Evolutionary conservation across 64 coral and sea anemone species (phyloP), one percentile per base, ranked within the genome.

Genomic region (Orbicella faveolata): DNA sequence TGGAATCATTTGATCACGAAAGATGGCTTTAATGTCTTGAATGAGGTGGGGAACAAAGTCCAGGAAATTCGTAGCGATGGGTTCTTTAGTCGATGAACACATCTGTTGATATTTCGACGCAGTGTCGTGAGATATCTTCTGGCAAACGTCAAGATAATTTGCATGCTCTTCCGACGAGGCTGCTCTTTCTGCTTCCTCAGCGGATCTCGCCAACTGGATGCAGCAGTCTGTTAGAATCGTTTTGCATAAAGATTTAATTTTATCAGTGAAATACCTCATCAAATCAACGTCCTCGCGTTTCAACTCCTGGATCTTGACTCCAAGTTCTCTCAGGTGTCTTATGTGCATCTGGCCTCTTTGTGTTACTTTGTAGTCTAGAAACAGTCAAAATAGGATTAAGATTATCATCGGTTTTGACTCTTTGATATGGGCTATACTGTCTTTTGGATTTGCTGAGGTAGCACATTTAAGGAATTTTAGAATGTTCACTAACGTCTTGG

Each of bases 221-320:
- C 88, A 89, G 16, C 88, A 89, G n/a, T 89, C 88, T 39, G 21
- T 64, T 17, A 89, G 5, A 13, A 89, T 21, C 10, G 75, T 37
- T 21, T 66, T 51, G 53, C 76, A 77, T 17, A 80, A 52, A 14
- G 37, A 18, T 72, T 55, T 33, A 53, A 79, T 79, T 89, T 79
- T 65, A 23, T 18, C 1, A 9, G n/a, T 79, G 76, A 89, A 79
- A 62, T 51, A 68, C 76, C 66, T 63, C 48, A 18, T 52, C 37
- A 63, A 41, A 33, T 69, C 75, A 20, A 8, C 23, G 66, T 89
- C 34, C 26, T 54, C 53, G 34, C 25, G 9, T 25, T 80, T 14
- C 18, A 89, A 68, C 0, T 36, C 25, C 52, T n/a, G 26, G 76
- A 89, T 79, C 88, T 54, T 25, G 23, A 25, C 39, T 63, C 62